phyloP scores from a whole-genome alignment of 2,113 vertebrate species.

The Pangasianodon hypophthalmus region DNA sequence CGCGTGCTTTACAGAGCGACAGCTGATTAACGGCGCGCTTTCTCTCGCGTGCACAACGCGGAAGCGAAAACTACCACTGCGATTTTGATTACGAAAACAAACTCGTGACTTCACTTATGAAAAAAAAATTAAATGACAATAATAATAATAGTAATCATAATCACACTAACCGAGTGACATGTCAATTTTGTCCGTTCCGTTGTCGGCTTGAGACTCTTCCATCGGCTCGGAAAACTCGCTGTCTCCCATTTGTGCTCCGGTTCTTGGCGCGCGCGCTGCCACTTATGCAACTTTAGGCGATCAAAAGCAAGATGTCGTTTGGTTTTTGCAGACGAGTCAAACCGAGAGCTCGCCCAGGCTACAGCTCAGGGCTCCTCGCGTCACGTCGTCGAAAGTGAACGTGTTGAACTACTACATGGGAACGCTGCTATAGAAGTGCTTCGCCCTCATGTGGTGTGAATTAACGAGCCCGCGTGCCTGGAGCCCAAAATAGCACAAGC shows the following conservation, averaged over 20 bases:
- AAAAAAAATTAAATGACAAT: not conserved
- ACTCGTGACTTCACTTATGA: not conserved
- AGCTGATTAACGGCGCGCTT: not conserved
- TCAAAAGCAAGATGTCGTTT: not conserved
- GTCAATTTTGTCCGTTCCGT: constrained; percentile 62
- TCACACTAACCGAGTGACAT: constrained; percentile 62
- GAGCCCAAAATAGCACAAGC: constrained; percentile 53
- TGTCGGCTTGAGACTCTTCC: constrained; percentile 43
- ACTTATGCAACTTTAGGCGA: not conserved
- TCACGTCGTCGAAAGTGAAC: not conserved
- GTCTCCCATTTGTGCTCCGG: constrained; percentile 55
- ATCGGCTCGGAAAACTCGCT: constrained; percentile 42
- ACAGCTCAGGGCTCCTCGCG: not conserved
- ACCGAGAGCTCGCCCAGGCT: not conserved
- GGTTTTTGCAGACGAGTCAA: not conserved
- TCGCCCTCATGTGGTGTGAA: constrained; percentile 43
- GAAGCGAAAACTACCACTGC: not conserved
- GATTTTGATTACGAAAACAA: not conserved
- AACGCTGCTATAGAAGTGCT: not conserved
- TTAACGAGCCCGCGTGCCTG: constrained; percentile 41
- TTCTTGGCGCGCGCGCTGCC: not conserved
- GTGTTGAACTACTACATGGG: constrained; percentile 5
- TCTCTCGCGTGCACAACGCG: not conserved
- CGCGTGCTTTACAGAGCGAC: not conserved
- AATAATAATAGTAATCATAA: not conserved